A percentile compares a stretch with the other conserved stretches of the same genome.
phyloP scores from a whole-genome alignment of 2,797 vertebrate species.

The Furcifer pardalis region DNA sequence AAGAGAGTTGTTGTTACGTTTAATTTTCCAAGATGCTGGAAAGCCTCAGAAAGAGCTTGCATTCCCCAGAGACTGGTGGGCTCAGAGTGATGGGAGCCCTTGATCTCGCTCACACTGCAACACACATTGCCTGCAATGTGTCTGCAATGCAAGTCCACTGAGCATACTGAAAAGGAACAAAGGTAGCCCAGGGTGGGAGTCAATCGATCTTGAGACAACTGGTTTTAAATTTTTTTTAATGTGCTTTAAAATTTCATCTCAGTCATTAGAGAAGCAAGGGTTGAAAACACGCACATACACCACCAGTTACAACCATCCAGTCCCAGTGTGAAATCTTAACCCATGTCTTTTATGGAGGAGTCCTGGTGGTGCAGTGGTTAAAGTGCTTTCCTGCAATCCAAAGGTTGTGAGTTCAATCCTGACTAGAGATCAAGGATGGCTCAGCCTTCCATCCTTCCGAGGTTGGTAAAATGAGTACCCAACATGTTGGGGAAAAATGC shows the following conservation, averaged over 20 bases:
- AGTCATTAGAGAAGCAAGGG: conserved; percentile 1
- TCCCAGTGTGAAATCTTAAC: neutral
- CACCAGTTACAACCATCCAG: neutral
- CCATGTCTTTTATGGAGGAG: conserved; percentile 26
- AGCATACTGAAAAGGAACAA: conserved; percentile 23
- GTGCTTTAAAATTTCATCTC: neutral
- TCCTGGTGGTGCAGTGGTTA: too few relatives aligned
- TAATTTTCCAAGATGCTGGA: conserved; percentile 30
- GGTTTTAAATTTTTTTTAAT: neutral
- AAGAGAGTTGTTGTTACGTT: conserved; percentile 11
- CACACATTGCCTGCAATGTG: conserved; percentile 15
- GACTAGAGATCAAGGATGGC: too few relatives aligned
- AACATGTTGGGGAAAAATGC: too few relatives aligned
- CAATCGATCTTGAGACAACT: conserved; percentile 19
- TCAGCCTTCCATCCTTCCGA: too few relatives aligned
- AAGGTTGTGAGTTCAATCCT: too few relatives aligned
- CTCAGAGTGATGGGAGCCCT: conserved; percentile 21
- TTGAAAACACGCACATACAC: neutral
- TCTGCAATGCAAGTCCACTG: neutral
- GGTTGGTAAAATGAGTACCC: too few relatives aligned
- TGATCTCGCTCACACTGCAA: conserved; percentile 16
- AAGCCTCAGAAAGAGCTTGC: neutral
- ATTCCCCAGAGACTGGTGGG: conserved; percentile 18
- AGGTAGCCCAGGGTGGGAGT: conserved; percentile 9
- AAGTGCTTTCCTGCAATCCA: too few relatives aligned